phyloP scores from a whole-genome alignment of 1,140 invertebrate species.

The Drosophila asahinai region DNA sequence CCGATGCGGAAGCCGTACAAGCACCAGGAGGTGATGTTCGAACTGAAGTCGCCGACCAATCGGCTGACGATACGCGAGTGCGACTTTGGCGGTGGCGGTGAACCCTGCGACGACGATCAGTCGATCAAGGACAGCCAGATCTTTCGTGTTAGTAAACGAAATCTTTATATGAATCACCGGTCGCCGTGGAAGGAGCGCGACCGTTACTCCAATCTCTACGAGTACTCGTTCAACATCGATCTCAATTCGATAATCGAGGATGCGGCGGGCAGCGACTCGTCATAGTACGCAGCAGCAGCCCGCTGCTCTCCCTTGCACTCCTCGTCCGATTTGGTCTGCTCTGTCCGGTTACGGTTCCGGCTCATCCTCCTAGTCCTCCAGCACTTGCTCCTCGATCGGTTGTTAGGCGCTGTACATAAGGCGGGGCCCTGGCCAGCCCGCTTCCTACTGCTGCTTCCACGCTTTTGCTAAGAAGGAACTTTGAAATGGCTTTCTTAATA shows the following conservation, averaged over 20 bases:
- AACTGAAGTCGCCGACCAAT: constrained; percentile 83
- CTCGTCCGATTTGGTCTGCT: constrained; percentile 34
- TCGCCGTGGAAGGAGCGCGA: constrained; percentile 84
- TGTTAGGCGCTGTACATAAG: constrained; percentile 68
- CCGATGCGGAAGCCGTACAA: constrained; percentile 79
- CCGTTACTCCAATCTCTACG: constrained; percentile 84
- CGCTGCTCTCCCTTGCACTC: constrained; percentile 13
- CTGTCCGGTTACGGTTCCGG: constrained; percentile 5
- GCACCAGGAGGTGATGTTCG: constrained; percentile 83
- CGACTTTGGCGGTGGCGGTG: constrained; percentile 84
- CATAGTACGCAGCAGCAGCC: constrained; percentile 84
- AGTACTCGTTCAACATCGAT: constrained; percentile 85
- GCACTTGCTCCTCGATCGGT: constrained; percentile 57
- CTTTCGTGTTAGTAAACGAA: constrained; percentile 85
- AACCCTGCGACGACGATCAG: constrained; percentile 84
- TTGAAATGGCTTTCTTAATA: too few relatives aligned
- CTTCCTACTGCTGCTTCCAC: constrained; percentile 60
- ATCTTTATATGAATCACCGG: constrained; percentile 85
- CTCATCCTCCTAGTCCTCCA: background rate
- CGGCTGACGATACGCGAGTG: constrained; percentile 84
- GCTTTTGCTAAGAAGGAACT: constrained; percentile 39
- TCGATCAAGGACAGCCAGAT: constrained; percentile 85
- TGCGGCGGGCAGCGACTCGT: constrained; percentile 84
- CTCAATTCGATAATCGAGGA: constrained; percentile 85
- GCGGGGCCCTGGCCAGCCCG: constrained; percentile 32